phyloP scores from a whole-genome alignment of 2,888 invertebrate genomes.

The Drosophila yooni region DNA sequence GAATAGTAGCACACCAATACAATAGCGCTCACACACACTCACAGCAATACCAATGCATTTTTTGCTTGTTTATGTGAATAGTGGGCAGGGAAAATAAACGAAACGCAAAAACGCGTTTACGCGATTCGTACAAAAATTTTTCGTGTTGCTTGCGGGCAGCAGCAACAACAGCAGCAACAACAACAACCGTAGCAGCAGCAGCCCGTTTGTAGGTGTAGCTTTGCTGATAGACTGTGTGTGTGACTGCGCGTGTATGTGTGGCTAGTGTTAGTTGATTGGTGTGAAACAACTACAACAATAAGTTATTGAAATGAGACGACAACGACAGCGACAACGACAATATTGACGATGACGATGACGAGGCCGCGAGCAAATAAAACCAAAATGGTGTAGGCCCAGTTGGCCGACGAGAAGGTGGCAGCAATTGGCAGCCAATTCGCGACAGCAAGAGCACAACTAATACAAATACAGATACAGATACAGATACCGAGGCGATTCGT shows the following conservation, averaged over 20 bases:
- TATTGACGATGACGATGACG: conserved; percentile 57
- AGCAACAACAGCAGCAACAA: conserved; percentile 51
- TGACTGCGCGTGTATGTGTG: conserved; percentile 25
- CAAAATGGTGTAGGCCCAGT: conserved; percentile 80
- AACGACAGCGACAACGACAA: conserved; percentile 55
- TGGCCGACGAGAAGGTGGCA: conserved; percentile 73
- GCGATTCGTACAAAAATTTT: conserved; percentile 83
- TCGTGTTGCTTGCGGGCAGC: conserved; percentile 47
- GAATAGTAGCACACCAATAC: conserved; percentile 75
- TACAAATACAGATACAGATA: conserved; percentile 28
- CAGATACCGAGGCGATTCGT: conserved; percentile 26
- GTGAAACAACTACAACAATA: conserved; percentile 76
- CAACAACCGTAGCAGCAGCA: conserved; percentile 33
- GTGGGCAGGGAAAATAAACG: conserved; percentile 85
- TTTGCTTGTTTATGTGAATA: conserved; percentile 70
- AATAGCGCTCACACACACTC: conserved; percentile 38
- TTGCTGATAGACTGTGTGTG: conserved; percentile 48
- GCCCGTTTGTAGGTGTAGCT: conserved; percentile 67
- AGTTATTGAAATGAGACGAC: conserved; percentile 80
- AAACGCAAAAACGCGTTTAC: conserved; percentile 83
- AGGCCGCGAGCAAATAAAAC: conserved; percentile 64
- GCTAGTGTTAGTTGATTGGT: conserved; percentile 56
- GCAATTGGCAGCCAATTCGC: conserved; percentile 60
- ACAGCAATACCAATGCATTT: conserved; percentile 24
- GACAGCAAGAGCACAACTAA: conserved; percentile 23